Evolutionary conservation across 2,113 vertebrate genomes (phyloP).

Genomic region (Herpailurus yagouaroundi): DNA sequence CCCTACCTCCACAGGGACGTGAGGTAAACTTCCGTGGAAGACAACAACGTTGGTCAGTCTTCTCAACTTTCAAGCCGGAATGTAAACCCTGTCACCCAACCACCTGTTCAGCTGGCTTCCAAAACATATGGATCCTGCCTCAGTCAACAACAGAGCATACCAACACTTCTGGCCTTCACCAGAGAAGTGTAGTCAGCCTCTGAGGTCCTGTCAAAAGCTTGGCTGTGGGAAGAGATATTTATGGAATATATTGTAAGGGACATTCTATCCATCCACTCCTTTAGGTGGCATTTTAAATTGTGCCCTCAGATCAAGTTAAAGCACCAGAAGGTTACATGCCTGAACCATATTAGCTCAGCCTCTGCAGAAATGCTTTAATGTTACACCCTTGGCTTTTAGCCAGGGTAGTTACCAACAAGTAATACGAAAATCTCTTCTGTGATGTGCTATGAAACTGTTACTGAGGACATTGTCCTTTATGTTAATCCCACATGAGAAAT

Average conservation of each 20-base stretch:
- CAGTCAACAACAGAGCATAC: constrained; percentile 59
- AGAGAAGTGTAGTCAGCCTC: constrained; percentile 46
- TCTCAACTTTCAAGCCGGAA: constrained; percentile 67
- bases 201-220: constrained; percentile 59
- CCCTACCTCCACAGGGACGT: neutral
- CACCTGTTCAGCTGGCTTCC: constrained; percentile 65
- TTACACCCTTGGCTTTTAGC: constrained; percentile 67
- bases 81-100: constrained; percentile 37
- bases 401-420: constrained; percentile 59
- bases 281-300: constrained; percentile 75
- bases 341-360: constrained; percentile 50
- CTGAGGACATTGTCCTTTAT: constrained; percentile 57
- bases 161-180: constrained; percentile 31
- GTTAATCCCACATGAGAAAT: constrained; percentile 59
- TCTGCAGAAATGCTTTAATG: constrained; percentile 60
- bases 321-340: constrained; percentile 66
- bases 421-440: constrained; percentile 70
- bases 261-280: constrained; percentile 69
- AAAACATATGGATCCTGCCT: constrained; percentile 66
- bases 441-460: constrained; percentile 54
- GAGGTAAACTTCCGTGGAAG: neutral
- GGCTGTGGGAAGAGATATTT: constrained; percentile 68
- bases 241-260: constrained; percentile 68
- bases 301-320: constrained; percentile 69
- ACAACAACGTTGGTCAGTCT: neutral